These are phyloP conservation scores for Tauraco hartlaubi DNA, from an alignment of 2,797 vertebrate species.

Conservation along the genomic window DNA sequence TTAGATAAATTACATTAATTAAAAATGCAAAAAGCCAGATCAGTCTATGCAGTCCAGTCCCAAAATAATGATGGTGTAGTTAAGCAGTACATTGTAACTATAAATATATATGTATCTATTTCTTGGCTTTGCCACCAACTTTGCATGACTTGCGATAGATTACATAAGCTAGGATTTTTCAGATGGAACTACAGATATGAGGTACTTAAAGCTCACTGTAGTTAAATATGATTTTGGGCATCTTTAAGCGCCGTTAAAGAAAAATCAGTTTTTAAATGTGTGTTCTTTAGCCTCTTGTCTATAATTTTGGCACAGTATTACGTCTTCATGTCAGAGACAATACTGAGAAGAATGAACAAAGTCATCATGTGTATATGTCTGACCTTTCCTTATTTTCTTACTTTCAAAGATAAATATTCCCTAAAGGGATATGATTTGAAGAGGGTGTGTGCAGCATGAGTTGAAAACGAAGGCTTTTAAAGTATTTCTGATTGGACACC, in stretches of 20 bases:
- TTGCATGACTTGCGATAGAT: neutral
- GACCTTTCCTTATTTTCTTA: slow-evolving; percentile 34
- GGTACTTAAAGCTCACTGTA: neutral
- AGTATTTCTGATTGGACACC: slow-evolving; percentile 43
- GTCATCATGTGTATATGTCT: neutral
- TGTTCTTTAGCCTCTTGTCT: neutral
- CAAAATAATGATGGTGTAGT: slow-evolving; percentile 27
- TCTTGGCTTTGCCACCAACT: neutral
- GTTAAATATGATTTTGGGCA: neutral
- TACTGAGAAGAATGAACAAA: neutral
- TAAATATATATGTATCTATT: slow-evolving; percentile 2
- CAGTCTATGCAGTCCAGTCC: slow-evolving; percentile 2
- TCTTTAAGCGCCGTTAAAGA: neutral
- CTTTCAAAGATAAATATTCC: slow-evolving; percentile 51
- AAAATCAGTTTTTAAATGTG: neutral
- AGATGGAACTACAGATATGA: neutral
- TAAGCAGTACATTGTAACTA: slow-evolving; percentile 1
- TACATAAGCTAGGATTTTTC: neutral
- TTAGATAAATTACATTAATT: slow-evolving; percentile 46
- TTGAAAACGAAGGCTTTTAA: slow-evolving; percentile 28
- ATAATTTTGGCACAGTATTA: neutral
- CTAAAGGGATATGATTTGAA: slow-evolving; percentile 26
- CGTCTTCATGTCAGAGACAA: neutral
- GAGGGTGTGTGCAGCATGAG: slow-evolving; percentile 10
- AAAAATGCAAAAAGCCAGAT: slow-evolving; percentile 57